Conservation (phyloP, 2,888 invertebrate genomes). For the Pseudolycoriella hygida region DNA sequence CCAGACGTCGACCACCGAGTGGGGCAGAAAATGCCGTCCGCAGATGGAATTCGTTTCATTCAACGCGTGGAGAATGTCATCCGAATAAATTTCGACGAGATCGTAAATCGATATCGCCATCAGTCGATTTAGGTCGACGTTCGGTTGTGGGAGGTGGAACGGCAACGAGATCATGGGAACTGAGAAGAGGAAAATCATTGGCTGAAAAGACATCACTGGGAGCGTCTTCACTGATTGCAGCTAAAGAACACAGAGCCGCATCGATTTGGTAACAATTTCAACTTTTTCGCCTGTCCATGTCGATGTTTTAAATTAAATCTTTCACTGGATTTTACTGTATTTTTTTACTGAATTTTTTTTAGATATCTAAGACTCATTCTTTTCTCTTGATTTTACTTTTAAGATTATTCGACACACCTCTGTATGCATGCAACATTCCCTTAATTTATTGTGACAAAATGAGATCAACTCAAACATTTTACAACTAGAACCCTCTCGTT, state of each 20-base stretch:
- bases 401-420: no score
- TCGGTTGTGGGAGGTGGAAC: not conserved
- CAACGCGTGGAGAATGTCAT: conserved; percentile 14
- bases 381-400: no score
- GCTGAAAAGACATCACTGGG: conserved; percentile 5
- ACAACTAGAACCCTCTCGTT: no score
- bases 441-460: no score
- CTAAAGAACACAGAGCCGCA: not conserved
- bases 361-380: not conserved
- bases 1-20: conserved; percentile 1
- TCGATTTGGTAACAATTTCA: not conserved
- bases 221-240: not conserved
- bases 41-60: conserved; percentile 15
- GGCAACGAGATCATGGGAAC: not conserved
- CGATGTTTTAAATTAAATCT: not conserved
- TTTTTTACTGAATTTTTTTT: not conserved
- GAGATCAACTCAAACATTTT: no score
- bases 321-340: not conserved
- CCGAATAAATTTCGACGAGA: conserved; percentile 13
- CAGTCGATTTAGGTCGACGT: not conserved
- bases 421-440: no score
- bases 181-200: conserved; percentile 7
- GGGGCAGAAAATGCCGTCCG: conserved; percentile 6
- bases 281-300: not conserved
- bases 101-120: conserved; percentile 12